phyloP scores from a whole-genome alignment of 2,888 invertebrate genomes.

The Beris chalybata region DNA sequence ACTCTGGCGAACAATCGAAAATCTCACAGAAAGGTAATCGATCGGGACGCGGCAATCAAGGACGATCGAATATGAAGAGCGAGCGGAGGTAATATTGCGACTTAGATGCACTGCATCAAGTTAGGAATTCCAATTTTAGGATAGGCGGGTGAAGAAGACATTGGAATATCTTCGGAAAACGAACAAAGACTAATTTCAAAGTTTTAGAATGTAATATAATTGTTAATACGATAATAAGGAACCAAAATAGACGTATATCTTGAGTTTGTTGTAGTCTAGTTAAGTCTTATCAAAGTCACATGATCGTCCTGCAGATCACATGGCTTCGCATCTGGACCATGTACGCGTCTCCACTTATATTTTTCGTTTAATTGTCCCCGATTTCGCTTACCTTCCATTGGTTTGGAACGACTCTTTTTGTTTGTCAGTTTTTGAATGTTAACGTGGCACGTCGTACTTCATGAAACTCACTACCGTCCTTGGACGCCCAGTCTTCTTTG shows the following conservation, averaged over 20 bases:
- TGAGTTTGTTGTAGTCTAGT: too few relatives aligned
- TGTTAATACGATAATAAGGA: slow-evolving; percentile 19
- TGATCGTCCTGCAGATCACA: too few relatives aligned
- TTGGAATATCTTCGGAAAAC: slow-evolving; percentile 7
- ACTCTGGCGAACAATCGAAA: slow-evolving; percentile 26
- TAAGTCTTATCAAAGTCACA: too few relatives aligned
- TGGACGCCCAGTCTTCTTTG: too few relatives aligned
- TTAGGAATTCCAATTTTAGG: slow-evolving; percentile 7
- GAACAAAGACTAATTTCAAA: slow-evolving; percentile 18
- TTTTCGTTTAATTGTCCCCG: too few relatives aligned
- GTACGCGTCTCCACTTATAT: too few relatives aligned
- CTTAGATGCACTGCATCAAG: background rate
- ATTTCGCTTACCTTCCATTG: too few relatives aligned
- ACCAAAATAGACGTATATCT: slow-evolving; percentile 21
- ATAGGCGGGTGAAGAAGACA: slow-evolving; percentile 9
- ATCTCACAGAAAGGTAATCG: slow-evolving; percentile 35
- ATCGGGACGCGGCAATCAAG: slow-evolving; percentile 41
- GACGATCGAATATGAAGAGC: slow-evolving; percentile 40
- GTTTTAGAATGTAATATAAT: slow-evolving; percentile 14
- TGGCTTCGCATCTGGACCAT: too few relatives aligned
- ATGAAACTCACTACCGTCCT: too few relatives aligned
- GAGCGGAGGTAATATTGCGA: slow-evolving; percentile 41
- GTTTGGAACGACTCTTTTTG: too few relatives aligned
- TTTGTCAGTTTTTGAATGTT: too few relatives aligned
- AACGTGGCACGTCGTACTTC: too few relatives aligned